These are phyloP conservation scores for Tetranychus piercei DNA, from an alignment of 2,888 invertebrate species.

Conservation along the genomic window DNA sequence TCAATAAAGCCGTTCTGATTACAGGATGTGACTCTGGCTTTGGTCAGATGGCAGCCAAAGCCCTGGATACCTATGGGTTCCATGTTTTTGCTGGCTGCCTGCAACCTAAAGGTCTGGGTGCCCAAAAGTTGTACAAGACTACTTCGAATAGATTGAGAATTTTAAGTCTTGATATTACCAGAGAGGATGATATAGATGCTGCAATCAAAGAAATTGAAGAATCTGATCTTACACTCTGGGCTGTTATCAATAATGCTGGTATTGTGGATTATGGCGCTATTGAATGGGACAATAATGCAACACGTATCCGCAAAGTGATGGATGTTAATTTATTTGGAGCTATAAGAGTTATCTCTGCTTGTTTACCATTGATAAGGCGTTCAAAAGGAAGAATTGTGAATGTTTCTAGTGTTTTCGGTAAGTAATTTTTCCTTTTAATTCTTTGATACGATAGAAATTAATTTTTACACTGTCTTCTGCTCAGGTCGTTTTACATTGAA, in stretches of 20 bases:
- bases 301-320: background rate
- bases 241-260: constrained; percentile 14
- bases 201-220: constrained; percentile 5
- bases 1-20: constrained; percentile 14
- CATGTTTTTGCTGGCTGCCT: constrained; percentile 23
- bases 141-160: constrained; percentile 20
- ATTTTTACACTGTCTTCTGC: background rate
- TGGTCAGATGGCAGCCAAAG: constrained; percentile 12
- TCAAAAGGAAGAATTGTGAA: constrained; percentile 16
- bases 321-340: constrained; percentile 15
- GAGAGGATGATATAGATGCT: constrained; percentile 17
- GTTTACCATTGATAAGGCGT: constrained; percentile 14
- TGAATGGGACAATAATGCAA: constrained; percentile 10
- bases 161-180: constrained; percentile 19
- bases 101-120: constrained; percentile 15
- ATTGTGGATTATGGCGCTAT: constrained; percentile 11
- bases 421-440: background rate
- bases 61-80: constrained; percentile 15
- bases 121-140: constrained; percentile 13
- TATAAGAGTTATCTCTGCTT: constrained; percentile 7
- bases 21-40: constrained; percentile 20
- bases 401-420: constrained; percentile 13
- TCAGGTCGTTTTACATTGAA: background rate
- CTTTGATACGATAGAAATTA: background rate
- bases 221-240: constrained; percentile 5